Evolutionary conservation across 2,888 invertebrate species (phyloP), one percentile per base, ranked within the genome.

Genomic region (Acleris laterana): DNA sequence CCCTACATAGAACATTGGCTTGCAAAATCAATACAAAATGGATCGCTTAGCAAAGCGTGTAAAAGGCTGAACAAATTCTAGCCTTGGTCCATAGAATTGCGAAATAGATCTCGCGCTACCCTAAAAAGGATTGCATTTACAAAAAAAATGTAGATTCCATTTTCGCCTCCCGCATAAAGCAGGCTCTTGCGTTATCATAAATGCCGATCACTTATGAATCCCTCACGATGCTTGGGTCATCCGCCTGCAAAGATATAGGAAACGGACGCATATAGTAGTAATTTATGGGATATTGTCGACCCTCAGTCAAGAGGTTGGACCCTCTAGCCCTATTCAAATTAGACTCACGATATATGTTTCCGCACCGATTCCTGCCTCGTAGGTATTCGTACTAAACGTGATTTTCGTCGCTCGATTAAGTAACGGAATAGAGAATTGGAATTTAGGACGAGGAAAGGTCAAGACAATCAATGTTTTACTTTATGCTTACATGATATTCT

Each of bases 241-340:
- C 73, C 70, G 63, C 69, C 56, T 68, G 71, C 63, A 64, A 53
- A 71, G 74, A 76, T 75, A 77, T 76, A 76, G 75, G 80, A 75
- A 76, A 77, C 77, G 81, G 81, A 79, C 78, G 76, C 78, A 83
- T 83, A 84, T 81, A 82, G 77, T 77, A 82, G 81, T 81, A 82
- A 84, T 84, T 85, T 85, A 87, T 83, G 83, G 81, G 80, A 82
- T 81, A 81, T 76, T 79, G 78, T 77, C 78, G 81, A 81, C 83
- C 85, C 81, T 79, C 79, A 81, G 78, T 82, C 79, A 80, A 80
- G 79, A 76, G 75, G 70, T 62, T 73, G 72, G 76, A 79, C 80
- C 81, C 80, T 76, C 71, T 74, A 74, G 72, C 74, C 79, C 84
- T 85, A 85, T 87, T 87, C 85, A 87, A 85, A 85, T 86, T 85